phyloP scores from a whole-genome alignment of 2,888 invertebrate genomes.

The Drosophila meridionalis region DNA sequence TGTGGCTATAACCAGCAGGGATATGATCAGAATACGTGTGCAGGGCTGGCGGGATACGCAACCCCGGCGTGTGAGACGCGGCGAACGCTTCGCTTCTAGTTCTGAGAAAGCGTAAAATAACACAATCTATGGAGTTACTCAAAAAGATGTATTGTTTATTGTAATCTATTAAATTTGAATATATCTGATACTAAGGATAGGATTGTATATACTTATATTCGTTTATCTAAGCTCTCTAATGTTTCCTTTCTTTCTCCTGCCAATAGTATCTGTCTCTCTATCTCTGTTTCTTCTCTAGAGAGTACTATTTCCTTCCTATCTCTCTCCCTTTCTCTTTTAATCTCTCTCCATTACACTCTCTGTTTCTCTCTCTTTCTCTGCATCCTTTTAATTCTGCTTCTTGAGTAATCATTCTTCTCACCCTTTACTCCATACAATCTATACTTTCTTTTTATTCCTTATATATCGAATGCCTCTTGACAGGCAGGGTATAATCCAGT shows the following conservation, averaged over 20 bases:
- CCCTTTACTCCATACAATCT: neutral
- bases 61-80: conserved; percentile 58
- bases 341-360: no score
- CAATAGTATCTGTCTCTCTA: no score
- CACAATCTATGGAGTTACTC: neutral
- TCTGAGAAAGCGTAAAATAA: conserved; percentile 47
- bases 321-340: neutral
- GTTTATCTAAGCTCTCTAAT: no score
- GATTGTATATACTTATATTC: no score
- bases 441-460: neutral
- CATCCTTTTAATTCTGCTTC: no score
- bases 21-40: conserved; percentile 65
- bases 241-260: no score
- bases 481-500: conserved; percentile 12
- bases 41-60: conserved; percentile 39
- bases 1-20: conserved; percentile 61
- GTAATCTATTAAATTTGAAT: neutral
- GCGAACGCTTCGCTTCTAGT: conserved; percentile 56
- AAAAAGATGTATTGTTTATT: neutral
- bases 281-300: no score
- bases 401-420: neutral
- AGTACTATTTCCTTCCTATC: no score
- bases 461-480: no score
- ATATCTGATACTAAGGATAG: neutral
- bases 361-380: no score